phyloP scores from a whole-genome alignment of 2,797 vertebrate species.

The Eremophila alpestris region DNA sequence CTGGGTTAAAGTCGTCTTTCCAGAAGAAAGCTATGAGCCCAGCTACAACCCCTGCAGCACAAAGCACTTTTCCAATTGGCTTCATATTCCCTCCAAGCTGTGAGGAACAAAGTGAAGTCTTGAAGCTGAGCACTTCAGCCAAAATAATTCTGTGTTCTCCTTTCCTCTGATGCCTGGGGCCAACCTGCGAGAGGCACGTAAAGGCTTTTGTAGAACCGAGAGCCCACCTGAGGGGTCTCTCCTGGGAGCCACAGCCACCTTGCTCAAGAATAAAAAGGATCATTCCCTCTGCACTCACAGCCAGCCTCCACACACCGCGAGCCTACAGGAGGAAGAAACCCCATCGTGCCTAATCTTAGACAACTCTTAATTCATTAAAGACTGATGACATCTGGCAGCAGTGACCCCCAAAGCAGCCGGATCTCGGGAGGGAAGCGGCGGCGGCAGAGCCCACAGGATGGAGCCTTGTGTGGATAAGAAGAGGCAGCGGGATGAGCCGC shows the following conservation, averaged over 20 bases:
- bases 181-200: background rate
- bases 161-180: background rate
- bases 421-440: background rate
- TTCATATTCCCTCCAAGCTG: background rate
- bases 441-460: background rate
- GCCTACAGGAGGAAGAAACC: background rate
- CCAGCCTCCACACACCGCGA: background rate
- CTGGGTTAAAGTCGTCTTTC: conserved; percentile 71
- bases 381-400: background rate
- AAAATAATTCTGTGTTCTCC: background rate
- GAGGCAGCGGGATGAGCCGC: background rate
- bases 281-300: background rate
- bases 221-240: background rate
- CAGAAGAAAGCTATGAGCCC: conserved; percentile 58
- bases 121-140: background rate
- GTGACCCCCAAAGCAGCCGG: background rate
- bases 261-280: background rate
- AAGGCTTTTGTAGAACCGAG: background rate
- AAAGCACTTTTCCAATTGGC: background rate
- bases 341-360: background rate
- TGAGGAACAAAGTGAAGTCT: background rate
- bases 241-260: background rate
- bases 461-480: background rate
- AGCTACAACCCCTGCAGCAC: conserved; percentile 13
- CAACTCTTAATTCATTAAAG: background rate